These are phyloP conservation scores for Drosophila malerkotliana DNA, from an alignment of 1,140 invertebrate genomes.

Conservation along the genomic window DNA sequence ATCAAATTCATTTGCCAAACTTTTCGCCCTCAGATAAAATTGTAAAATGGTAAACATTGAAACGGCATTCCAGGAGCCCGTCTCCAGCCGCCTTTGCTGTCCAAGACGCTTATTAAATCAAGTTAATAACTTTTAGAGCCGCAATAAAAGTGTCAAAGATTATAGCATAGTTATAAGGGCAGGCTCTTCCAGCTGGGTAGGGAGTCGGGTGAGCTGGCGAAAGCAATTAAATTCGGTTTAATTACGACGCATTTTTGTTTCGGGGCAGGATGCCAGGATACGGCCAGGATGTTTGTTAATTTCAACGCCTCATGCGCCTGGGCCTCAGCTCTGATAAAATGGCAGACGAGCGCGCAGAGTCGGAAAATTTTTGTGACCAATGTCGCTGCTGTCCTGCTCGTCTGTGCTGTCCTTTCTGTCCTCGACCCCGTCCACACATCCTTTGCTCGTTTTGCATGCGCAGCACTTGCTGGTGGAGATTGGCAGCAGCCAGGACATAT, in stretches of 20 bases:
- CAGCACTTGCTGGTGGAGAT: conserved; percentile 58
- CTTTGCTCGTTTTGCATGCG: conserved; percentile 68
- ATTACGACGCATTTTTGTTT: conserved; percentile 77
- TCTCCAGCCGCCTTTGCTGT: conserved; percentile 16
- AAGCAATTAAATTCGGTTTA: conserved; percentile 82
- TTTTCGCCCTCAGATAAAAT: conserved; percentile 60
- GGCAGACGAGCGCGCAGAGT: conserved; percentile 68
- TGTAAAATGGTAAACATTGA: conserved; percentile 69
- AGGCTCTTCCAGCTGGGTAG: not conserved
- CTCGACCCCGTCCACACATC: conserved; percentile 32
- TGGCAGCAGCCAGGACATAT: conserved; percentile 18
- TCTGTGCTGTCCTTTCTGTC: conserved; percentile 13
- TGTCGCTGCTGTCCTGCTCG: conserved; percentile 24
- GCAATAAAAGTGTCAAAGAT: conserved; percentile 84
- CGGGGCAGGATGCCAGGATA: conserved; percentile 18
- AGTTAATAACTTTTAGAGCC: conserved; percentile 82
- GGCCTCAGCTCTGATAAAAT: conserved; percentile 64
- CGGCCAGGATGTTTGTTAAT: conserved; percentile 74
- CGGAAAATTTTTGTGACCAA: conserved; percentile 77
- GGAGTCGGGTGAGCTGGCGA: conserved; percentile 24
- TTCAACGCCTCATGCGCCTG: conserved; percentile 76
- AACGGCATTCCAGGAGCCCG: conserved; percentile 22
- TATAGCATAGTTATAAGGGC: conserved; percentile 77
- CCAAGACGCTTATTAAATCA: conserved; percentile 81
- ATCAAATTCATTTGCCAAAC: conserved; percentile 72